phyloP scores from a whole-genome alignment of 2,113 vertebrate species.

The Trematomus loennbergii region DNA sequence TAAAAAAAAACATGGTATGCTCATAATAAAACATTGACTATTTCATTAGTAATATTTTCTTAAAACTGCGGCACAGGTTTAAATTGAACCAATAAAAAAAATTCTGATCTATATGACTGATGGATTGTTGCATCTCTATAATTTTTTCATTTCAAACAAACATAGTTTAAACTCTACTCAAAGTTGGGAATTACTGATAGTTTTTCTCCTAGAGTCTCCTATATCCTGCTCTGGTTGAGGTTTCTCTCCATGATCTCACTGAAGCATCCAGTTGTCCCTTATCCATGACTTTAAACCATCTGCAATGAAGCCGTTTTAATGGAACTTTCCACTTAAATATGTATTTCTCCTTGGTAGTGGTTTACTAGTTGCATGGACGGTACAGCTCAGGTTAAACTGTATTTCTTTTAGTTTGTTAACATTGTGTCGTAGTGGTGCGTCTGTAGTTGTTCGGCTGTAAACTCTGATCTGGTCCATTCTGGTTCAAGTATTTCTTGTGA shows the following conservation, averaged over 20 bases:
- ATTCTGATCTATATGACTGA: no score
- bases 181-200: not conserved
- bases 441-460: not conserved
- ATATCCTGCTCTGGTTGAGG: not conserved
- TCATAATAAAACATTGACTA: no score
- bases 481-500: not conserved
- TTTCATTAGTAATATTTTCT: no score
- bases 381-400: not conserved
- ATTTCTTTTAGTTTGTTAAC: not conserved
- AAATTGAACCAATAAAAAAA: no score
- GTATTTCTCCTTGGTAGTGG: not conserved
- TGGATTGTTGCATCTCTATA: no score
- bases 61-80: no score
- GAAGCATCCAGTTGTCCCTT: constrained; percentile 48
- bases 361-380: constrained; percentile 37
- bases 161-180: no score
- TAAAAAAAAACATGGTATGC: no score
- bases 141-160: no score
- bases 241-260: constrained; percentile 5
- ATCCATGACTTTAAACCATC: constrained; percentile 62
- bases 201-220: not conserved
- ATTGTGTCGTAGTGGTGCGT: not conserved
- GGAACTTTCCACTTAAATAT: no score
- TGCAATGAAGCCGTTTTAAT: constrained; percentile 40
- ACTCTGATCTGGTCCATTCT: not conserved